Evolutionary conservation across 2,888 invertebrate species (phyloP).

Genomic region (Pachymerium ferrugineum): DNA sequence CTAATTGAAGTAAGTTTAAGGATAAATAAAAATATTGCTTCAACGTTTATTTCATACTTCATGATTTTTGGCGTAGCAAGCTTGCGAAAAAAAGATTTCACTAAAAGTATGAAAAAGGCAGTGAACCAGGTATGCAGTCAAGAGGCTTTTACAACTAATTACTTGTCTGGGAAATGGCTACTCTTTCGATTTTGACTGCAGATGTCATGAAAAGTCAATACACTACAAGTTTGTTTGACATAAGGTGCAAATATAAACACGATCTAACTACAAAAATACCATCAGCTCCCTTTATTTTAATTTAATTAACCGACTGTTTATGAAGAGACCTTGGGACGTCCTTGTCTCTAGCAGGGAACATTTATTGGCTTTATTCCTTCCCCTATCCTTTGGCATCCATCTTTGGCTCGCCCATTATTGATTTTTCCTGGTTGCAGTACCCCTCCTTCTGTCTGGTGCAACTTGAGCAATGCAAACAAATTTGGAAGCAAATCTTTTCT

Average conservation of each 20-base stretch:
- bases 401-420: slow-evolving; percentile 5
- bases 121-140: neutral
- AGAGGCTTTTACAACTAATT: neutral
- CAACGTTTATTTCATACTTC: neutral
- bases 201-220: neutral
- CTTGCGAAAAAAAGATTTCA: neutral
- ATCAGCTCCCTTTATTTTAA: neutral
- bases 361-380: neutral
- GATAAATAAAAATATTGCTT: too few relatives aligned
- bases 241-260: slow-evolving; percentile 2
- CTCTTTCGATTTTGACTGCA: too few relatives aligned
- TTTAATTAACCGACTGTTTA: neutral
- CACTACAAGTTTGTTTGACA: too few relatives aligned
- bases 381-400: neutral
- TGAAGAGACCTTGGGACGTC: neutral
- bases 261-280: neutral
- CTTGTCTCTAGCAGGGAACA: neutral
- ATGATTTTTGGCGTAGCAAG: neutral
- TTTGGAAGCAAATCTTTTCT: neutral
- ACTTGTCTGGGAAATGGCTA: neutral
- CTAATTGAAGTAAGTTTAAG: too few relatives aligned
- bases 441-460: neutral
- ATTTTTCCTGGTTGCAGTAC: neutral
- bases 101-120: neutral
- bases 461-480: slow-evolving; percentile 17